phyloP scores from a whole-genome alignment of 2,113 vertebrate genomes.

The Vulpes ferrilata region DNA sequence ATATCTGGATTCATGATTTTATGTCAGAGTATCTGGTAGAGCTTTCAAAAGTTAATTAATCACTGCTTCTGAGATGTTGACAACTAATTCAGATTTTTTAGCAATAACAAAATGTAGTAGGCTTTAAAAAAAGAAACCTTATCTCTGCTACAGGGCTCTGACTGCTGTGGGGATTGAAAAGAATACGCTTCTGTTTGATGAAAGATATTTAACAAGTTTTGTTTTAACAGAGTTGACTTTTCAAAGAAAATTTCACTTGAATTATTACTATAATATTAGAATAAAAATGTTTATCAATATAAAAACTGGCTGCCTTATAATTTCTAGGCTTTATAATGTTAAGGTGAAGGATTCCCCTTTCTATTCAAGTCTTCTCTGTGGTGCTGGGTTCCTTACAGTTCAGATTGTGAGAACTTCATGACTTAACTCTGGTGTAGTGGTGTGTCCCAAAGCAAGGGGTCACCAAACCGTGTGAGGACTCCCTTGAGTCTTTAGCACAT shows the following conservation, averaged over 20 bases:
- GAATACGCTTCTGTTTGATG: slow-evolving; percentile 82
- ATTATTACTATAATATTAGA: slow-evolving; percentile 87
- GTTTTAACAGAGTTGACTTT: slow-evolving; percentile 87
- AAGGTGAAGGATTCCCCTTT: slow-evolving; percentile 20
- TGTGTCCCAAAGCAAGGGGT: not conserved
- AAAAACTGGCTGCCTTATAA: slow-evolving; percentile 61
- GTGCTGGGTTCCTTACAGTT: not conserved
- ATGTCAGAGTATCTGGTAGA: slow-evolving; percentile 90
- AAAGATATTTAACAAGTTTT: slow-evolving; percentile 86
- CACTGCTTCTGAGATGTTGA: slow-evolving; percentile 76
- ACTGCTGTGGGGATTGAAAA: slow-evolving; percentile 79
- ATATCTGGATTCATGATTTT: slow-evolving; percentile 96
- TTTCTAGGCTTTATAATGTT: slow-evolving; percentile 36
- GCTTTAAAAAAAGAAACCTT: slow-evolving; percentile 78
- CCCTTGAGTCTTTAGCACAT: not conserved
- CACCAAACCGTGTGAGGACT: not conserved
- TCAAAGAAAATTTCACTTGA: slow-evolving; percentile 86
- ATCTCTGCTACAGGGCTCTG: slow-evolving; percentile 83
- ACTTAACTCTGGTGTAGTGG: not conserved
- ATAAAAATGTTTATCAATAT: slow-evolving; percentile 87
- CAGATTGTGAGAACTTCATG: not conserved
- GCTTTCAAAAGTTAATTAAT: slow-evolving; percentile 86
- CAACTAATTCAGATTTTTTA: slow-evolving; percentile 79
- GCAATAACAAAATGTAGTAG: slow-evolving; percentile 86
- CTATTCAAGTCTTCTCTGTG: not conserved